Percentiles rank a stretch among this genome's conserved stretches.
These are phyloP conservation scores for Papilio helenus DNA, from an alignment of 1,140 invertebrate species.

Conservation along the genomic window DNA sequence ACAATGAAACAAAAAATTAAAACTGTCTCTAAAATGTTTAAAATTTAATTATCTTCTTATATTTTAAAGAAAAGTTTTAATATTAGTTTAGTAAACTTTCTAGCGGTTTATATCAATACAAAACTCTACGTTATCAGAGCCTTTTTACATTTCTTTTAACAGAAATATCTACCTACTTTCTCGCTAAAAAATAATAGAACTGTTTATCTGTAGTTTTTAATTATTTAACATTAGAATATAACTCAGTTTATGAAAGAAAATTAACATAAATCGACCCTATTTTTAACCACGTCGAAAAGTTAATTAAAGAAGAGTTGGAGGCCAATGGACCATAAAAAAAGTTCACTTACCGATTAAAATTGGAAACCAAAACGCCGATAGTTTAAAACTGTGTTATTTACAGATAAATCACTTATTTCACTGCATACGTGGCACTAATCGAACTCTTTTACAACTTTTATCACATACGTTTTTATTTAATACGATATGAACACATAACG, in stretches of 20 bases:
- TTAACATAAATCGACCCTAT: constrained; percentile 54
- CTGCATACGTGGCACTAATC: constrained; percentile 57
- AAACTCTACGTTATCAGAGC: too few relatives aligned
- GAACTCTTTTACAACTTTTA: constrained; percentile 49
- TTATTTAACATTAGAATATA: background rate
- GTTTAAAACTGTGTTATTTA: constrained; percentile 43
- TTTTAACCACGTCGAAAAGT: constrained; percentile 59
- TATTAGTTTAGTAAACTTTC: too few relatives aligned
- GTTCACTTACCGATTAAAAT: constrained; percentile 62
- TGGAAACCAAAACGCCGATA: constrained; percentile 47
- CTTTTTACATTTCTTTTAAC: too few relatives aligned
- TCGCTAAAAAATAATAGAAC: background rate
- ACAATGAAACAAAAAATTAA: too few relatives aligned
- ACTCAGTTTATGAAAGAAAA: constrained; percentile 26
- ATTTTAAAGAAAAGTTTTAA: too few relatives aligned
- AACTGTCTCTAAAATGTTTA: too few relatives aligned
- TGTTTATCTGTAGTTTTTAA: background rate
- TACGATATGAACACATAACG: constrained; percentile 56
- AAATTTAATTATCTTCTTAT: too few relatives aligned
- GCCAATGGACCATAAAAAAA: constrained; percentile 58
- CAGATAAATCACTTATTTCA: constrained; percentile 65
- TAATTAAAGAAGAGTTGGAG: constrained; percentile 49
- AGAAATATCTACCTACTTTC: background rate
- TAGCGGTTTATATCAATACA: too few relatives aligned
- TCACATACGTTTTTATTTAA: constrained; percentile 56